Conservation (phyloP, 2,113 vertebrate genomes). For the Microtus richardsoni region DNA sequence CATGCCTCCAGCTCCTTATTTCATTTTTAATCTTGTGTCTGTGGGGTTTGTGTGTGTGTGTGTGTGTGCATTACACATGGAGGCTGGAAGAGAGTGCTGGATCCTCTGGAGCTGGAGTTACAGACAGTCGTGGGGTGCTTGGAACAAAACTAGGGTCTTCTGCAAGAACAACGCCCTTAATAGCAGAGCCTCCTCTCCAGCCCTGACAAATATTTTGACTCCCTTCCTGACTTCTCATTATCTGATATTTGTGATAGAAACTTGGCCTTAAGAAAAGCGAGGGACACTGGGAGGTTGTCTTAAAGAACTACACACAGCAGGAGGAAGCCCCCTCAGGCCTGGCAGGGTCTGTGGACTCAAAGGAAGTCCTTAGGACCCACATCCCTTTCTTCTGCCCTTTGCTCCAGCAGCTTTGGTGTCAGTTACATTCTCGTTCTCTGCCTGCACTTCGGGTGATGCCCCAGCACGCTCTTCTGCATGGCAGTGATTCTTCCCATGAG, state of each 20-base stretch:
- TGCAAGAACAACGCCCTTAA: background rate
- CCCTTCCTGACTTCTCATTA: background rate
- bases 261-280: background rate
- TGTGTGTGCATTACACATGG: too few relatives aligned
- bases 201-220: background rate
- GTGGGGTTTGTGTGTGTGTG: too few relatives aligned
- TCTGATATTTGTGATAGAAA: background rate
- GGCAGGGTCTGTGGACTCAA: background rate
- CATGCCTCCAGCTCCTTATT: background rate
- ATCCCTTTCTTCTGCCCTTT: background rate
- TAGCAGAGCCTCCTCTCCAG: background rate
- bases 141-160: background rate
- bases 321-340: background rate
- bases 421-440: fast-evolving
- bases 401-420: background rate
- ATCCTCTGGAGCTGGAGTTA: background rate
- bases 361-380: background rate
- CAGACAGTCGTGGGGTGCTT: background rate
- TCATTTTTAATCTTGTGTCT: background rate
- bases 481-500: background rate
- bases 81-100: background rate
- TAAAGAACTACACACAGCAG: background rate
- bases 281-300: fast-evolving
- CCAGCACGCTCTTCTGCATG: background rate
- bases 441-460: fast-evolving